phyloP scores from a whole-genome alignment of 2,888 invertebrate species.

The Ypsolopha sequella region DNA sequence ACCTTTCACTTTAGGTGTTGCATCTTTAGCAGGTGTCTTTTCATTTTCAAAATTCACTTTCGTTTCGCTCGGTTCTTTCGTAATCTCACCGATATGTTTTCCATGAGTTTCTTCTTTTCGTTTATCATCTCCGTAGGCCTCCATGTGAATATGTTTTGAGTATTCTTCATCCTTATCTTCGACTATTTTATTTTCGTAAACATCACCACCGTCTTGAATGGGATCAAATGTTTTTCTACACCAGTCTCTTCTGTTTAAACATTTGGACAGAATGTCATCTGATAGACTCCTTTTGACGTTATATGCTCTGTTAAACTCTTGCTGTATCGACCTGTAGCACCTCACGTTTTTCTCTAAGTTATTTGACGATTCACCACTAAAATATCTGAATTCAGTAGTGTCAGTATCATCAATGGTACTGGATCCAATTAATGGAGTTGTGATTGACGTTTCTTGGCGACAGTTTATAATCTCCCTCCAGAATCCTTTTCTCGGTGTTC shows the following conservation, averaged over 20 bases:
- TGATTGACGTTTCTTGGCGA: slow-evolving; percentile 45
- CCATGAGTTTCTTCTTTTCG: not conserved
- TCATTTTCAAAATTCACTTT: slow-evolving; percentile 30
- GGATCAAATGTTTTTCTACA: slow-evolving; percentile 14
- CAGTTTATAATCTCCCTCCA: slow-evolving; percentile 41
- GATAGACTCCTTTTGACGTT: slow-evolving; percentile 36
- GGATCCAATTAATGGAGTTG: slow-evolving; percentile 46
- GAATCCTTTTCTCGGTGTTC: slow-evolving; percentile 6
- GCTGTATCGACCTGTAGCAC: slow-evolving; percentile 52
- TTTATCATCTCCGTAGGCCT: slow-evolving; percentile 9
- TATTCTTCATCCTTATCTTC: no score
- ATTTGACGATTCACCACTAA: slow-evolving; percentile 32
- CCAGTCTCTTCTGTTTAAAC: slow-evolving; percentile 50
- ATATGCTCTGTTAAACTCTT: slow-evolving; percentile 24
- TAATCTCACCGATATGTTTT: not conserved
- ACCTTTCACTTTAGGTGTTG: no score
- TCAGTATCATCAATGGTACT: slow-evolving; percentile 43
- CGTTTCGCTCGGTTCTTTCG: slow-evolving; percentile 11
- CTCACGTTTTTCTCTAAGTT: slow-evolving; percentile 41
- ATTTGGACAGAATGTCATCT: slow-evolving; percentile 55
- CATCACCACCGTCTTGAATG: no score
- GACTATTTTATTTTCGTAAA: no score
- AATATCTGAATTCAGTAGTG: slow-evolving; percentile 37
- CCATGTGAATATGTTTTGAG: slow-evolving; percentile 9
- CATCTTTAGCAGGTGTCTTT: no score